Base-by-base conservation (phyloP, 2,797 vertebrate species). In the Atherinosoma microstoma region DNA sequence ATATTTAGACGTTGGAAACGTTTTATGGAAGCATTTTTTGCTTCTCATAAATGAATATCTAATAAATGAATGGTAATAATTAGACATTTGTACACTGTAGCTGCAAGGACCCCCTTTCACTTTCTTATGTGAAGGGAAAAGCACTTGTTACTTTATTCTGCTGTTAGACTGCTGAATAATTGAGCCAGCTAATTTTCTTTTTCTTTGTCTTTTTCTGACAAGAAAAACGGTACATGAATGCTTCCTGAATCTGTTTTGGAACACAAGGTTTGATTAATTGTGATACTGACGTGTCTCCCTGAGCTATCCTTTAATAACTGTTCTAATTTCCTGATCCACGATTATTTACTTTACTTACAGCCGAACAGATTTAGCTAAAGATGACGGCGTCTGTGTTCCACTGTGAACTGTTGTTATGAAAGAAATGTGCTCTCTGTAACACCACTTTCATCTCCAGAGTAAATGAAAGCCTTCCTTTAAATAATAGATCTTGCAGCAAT, bases 401-500 rank as follows among this genome's bases (percentile, higher is more conserved):
- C 0, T 1, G 47, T 56, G 70, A 78, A 58, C 24, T 65, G 76
- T 82, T 82, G 74, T 80, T 40, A 6, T 56, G 66, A 68, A 86
- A 68, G 69, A 86, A 66, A 54, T 24, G 12, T 80, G 60, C 49
- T 68, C 51, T 9, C 15, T 56, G 4, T 27, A 67, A 59, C 57
- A 58, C 30, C 36, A 38, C 80, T 80, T 85, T 82, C 58, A 84
- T 84, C 79, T 75, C 61, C 13, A 34, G 13, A 22, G 27, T 49
- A 78, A 82, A 89, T 84, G 47, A 85, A 71, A 73, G 80, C 80
- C 72, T 83, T 78, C 58, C 68, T 83, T 47, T 82, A 79, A 82
- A 86, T 71, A 84, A 82, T 77, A 83, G 72, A 83, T 86, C 71
- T 76, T 47, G 47, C 74, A 58, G 78, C 84, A 77, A 82, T 92